phyloP scores from a whole-genome alignment of 2,797 vertebrate species.

The Tokudaia tokunoshimensis region DNA sequence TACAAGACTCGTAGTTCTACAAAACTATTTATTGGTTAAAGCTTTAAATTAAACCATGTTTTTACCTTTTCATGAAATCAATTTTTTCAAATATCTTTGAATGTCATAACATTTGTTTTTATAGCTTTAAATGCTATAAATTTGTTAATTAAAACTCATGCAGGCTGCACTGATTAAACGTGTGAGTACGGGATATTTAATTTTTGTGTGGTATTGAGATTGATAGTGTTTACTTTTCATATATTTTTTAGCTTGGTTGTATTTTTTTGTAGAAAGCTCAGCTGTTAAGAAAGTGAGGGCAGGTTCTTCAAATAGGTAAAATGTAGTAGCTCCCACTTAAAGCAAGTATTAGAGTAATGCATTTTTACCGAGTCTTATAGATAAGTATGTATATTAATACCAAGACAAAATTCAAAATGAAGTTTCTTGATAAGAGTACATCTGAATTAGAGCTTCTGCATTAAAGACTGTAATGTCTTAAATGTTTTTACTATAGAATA shows the following conservation, averaged over 20 bases:
- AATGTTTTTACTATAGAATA: constrained; percentile 48
- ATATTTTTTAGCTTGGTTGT: neutral
- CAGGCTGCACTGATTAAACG: neutral
- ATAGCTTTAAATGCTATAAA: neutral
- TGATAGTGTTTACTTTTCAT: neutral
- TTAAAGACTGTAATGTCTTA: neutral
- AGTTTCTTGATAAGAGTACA: constrained; percentile 32
- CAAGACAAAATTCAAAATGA: neutral
- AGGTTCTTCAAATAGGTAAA: neutral
- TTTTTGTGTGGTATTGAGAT: neutral
- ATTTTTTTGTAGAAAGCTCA: neutral
- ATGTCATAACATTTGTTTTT: neutral
- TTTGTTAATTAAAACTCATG: constrained; percentile 10
- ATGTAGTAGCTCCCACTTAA: neutral
- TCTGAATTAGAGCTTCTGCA: neutral
- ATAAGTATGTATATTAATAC: neutral
- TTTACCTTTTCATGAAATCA: constrained; percentile 14
- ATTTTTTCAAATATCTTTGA: constrained; percentile 33
- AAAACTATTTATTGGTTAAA: constrained; percentile 13
- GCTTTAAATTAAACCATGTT: constrained; percentile 17
- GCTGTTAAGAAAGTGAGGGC: neutral
- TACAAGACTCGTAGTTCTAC: neutral
- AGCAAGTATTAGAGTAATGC: neutral
- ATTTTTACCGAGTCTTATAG: neutral
- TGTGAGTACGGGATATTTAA: neutral